These are phyloP conservation scores for Microctonus aethiopoides DNA, from an alignment of 2,888 invertebrate species.

Conservation along the genomic window DNA sequence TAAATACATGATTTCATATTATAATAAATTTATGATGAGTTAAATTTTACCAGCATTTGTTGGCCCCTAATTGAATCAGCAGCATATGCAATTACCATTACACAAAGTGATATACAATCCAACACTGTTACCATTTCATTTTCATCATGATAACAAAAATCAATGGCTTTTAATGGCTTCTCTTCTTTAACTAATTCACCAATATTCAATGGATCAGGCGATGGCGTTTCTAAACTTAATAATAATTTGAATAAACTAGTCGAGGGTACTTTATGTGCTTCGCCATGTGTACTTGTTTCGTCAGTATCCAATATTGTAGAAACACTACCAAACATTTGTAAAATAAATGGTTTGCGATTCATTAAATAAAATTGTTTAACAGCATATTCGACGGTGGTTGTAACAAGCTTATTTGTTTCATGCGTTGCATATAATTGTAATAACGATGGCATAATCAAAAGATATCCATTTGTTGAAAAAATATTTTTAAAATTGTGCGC, in stretches of 20 bases:
- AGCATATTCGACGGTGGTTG: constrained; percentile 96
- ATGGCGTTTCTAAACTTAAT: constrained; percentile 91
- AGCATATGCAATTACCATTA: constrained; percentile 98
- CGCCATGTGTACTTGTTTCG: constrained; percentile 86
- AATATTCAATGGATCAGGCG: constrained; percentile 93
- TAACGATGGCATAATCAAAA: constrained; percentile 97
- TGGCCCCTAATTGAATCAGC: constrained; percentile 94
- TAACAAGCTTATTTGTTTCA: constrained; percentile 95
- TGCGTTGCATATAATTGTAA: constrained; percentile 97
- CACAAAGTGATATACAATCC: constrained; percentile 98
- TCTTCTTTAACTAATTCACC: constrained; percentile 92
- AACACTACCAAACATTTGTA: constrained; percentile 99
- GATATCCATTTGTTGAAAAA: constrained; percentile 96
- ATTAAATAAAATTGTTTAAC: constrained; percentile 98
- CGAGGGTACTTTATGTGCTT: constrained; percentile 93
- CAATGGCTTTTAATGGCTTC: constrained; percentile 92
- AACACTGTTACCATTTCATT: constrained; percentile 96
- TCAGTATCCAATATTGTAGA: constrained; percentile 96
- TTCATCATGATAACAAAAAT: constrained; percentile 99
- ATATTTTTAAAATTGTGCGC: constrained; percentile 99
- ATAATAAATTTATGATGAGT: constrained; percentile 45
- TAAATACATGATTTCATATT: background rate
- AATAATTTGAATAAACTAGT: constrained; percentile 92
- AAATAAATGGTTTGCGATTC: constrained; percentile 97
- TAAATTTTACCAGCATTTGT: constrained; percentile 85